These are phyloP conservation scores for Seira sanloemensis DNA, from an alignment of 2,888 invertebrate species.

Conservation along the genomic window DNA sequence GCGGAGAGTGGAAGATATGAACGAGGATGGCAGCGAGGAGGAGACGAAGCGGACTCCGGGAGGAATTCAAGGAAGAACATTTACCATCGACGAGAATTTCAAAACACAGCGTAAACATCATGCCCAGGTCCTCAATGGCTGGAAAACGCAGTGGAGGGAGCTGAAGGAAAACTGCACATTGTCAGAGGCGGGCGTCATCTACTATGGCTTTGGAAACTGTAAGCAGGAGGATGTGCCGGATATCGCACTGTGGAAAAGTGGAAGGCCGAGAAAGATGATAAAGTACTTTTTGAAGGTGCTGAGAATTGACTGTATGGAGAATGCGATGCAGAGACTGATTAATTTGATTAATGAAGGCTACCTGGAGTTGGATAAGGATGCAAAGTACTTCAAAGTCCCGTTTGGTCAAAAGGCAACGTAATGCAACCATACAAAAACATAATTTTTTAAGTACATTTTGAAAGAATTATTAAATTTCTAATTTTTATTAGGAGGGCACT, in stretches of 20 bases:
- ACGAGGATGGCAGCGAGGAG: too few species aligned
- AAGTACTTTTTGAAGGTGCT: conserved; percentile 43
- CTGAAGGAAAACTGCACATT: conserved; percentile 23
- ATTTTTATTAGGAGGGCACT: background rate
- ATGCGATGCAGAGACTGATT: background rate
- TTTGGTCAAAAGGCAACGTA: conserved; percentile 2
- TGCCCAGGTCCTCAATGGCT: conserved; percentile 10
- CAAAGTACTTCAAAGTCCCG: conserved; percentile 7
- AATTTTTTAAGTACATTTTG: background rate
- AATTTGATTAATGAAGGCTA: conserved; percentile 23
- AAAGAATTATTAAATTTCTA: background rate
- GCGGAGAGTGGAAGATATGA: too few species aligned
- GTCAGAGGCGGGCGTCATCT: background rate
- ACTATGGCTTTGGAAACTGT: conserved; percentile 41
- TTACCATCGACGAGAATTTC: background rate
- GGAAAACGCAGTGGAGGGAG: conserved; percentile 37
- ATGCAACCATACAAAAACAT: too few species aligned
- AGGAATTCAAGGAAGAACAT: background rate
- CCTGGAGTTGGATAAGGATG: conserved; percentile 1
- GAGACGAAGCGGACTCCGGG: background rate
- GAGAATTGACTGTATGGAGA: conserved; percentile 27
- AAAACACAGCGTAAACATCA: too few species aligned
- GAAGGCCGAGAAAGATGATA: conserved; percentile 5
- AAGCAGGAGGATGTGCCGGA: background rate
- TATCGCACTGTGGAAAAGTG: background rate